A percentile compares a stretch with the other conserved stretches of the same genome.
Conservation (phyloP, 2,888 invertebrate genomes). For the Idaea biselata region DNA sequence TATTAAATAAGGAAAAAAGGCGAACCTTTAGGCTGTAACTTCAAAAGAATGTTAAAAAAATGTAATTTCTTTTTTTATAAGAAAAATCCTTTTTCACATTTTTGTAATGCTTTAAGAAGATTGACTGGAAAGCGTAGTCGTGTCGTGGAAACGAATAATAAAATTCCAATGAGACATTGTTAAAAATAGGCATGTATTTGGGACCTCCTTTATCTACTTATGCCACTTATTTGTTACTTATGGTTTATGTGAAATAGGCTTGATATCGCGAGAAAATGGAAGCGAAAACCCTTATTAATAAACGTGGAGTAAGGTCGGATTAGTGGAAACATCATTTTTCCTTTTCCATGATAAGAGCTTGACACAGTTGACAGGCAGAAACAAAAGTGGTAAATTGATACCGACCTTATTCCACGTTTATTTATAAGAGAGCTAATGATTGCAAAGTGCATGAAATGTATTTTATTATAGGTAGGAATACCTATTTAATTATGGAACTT, state of each 20-base stretch:
- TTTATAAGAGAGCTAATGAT: no score
- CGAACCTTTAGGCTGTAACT: neutral
- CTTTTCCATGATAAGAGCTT: no score
- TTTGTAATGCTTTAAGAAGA: slow-evolving; percentile 1
- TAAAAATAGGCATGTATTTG: neutral
- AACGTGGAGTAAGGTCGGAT: no score
- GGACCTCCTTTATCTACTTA: neutral
- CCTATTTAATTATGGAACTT: no score
- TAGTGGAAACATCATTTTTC: no score
- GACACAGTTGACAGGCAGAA: no score
- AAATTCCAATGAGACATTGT: neutral
- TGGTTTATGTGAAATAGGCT: neutral
- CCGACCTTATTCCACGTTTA: no score
- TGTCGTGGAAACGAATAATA: neutral
- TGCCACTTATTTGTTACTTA: neutral
- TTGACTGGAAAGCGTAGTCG: neutral
- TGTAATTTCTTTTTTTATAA: slow-evolving; percentile 6
- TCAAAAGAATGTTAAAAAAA: neutral
- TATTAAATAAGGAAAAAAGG: neutral
- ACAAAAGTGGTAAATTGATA: no score
- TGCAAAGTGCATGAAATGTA: no score
- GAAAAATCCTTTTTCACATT: neutral
- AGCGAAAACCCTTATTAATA: neutral
- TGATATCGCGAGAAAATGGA: neutral
- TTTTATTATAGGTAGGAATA: no score